These are phyloP conservation scores for Heterotilapia buettikoferi DNA, from an alignment of 2,113 vertebrate species.

Conservation along the genomic window DNA sequence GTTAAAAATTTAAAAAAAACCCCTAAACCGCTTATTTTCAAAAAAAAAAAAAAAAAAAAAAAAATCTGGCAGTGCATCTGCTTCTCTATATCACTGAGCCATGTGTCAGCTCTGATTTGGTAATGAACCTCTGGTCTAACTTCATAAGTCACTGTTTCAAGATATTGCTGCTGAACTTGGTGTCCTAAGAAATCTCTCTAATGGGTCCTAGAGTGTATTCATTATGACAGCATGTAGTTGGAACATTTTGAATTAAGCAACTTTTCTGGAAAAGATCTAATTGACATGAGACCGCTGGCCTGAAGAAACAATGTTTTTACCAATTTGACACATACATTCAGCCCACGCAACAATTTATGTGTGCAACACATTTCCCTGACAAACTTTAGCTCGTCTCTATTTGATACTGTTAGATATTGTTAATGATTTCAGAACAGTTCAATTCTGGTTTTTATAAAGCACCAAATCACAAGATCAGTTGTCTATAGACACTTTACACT, in stretches of 20 bases:
- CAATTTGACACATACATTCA: not conserved
- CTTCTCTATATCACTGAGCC: not conserved
- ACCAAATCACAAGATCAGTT: accelerated
- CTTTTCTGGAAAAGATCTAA: not conserved
- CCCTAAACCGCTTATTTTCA: not conserved
- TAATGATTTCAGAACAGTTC: not conserved
- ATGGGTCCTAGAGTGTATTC: not conserved
- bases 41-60: not conserved
- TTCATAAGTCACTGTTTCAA: not conserved
- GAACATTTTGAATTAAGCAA: not conserved
- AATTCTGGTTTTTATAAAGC: not conserved
- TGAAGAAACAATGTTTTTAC: not conserved
- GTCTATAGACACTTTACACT: not conserved
- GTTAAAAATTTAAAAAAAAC: too few species aligned
- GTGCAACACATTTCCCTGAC: not conserved
- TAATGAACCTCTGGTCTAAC: conserved; percentile 37
- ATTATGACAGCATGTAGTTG: not conserved
- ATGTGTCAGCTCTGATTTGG: conserved; percentile 7
- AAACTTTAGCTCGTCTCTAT: not conserved
- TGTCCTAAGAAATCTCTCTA: conserved; percentile 3
- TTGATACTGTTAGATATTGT: not conserved
- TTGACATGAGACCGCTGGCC: not conserved
- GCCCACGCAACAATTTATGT: not conserved
- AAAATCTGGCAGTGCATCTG: not conserved
- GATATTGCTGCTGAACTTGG: not conserved